Percentiles rank a stretch among this genome's conserved stretches.
Conservation (phyloP, 2,797 vertebrate genomes). For the Gallirallus australis region DNA sequence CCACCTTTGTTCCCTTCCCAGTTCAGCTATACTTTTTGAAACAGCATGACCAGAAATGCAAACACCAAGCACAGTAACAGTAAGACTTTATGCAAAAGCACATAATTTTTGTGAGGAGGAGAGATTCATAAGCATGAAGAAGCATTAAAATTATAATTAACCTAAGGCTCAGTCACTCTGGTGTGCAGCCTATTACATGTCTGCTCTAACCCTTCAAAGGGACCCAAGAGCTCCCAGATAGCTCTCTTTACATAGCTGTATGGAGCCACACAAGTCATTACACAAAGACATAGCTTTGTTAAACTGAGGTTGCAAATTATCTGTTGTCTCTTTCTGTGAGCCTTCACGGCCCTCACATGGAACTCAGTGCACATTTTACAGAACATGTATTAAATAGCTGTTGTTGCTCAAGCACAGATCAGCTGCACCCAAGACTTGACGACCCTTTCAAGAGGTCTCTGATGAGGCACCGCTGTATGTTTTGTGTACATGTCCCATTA, state of each 20-base stretch:
- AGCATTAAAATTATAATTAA: neutral
- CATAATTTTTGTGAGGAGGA: neutral
- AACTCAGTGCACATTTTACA: neutral
- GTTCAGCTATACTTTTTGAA: neutral
- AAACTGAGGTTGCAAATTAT: neutral
- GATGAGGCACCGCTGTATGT: neutral
- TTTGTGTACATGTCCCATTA: neutral
- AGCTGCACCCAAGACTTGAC: neutral
- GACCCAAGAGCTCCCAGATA: neutral
- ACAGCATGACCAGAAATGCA: neutral
- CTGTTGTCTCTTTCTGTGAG: neutral
- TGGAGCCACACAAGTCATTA: neutral
- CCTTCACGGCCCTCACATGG: fast-evolving
- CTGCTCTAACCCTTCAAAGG: neutral
- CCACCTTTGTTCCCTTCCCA: neutral
- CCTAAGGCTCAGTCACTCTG: neutral
- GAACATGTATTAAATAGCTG: neutral
- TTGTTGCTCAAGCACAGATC: neutral
- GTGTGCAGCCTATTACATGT: neutral
- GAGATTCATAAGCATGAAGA: neutral
- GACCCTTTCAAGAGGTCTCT: neutral
- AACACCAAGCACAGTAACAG: neutral
- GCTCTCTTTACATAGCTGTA: neutral
- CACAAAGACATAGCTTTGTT: neutral
- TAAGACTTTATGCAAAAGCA: neutral